Conservation (phyloP, 2,888 invertebrate genomes). For the Lasius platythorax region DNA sequence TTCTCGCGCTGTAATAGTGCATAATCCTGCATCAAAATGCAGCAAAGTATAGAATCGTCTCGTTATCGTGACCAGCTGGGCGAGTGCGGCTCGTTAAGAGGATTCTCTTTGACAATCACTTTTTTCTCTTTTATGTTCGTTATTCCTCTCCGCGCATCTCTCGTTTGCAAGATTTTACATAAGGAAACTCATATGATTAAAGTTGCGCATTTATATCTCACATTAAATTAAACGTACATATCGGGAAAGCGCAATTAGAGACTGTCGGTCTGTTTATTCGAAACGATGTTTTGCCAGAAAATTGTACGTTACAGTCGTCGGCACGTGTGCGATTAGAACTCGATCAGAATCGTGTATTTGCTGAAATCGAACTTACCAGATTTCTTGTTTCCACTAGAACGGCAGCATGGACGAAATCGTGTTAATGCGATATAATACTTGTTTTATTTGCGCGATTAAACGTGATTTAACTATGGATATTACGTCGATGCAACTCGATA, state of each 20-base stretch:
- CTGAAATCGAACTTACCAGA: constrained; percentile 23
- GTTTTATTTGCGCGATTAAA: constrained; percentile 30
- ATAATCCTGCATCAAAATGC: constrained; percentile 16
- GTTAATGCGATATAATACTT: constrained; percentile 6
- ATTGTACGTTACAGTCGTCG: constrained; percentile 8
- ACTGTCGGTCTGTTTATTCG: background rate
- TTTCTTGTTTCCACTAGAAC: constrained; percentile 30
- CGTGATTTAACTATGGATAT: background rate
- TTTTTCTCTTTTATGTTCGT: background rate
- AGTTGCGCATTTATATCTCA: constrained; percentile 37
- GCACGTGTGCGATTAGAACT: constrained; percentile 39
- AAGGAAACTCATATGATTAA: constrained; percentile 48
- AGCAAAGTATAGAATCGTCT: constrained; percentile 33
- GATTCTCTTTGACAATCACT: constrained; percentile 49
- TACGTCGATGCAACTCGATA: background rate
- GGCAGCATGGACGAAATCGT: constrained; percentile 1
- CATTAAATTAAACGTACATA: constrained; percentile 6
- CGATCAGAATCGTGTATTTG: constrained; percentile 26
- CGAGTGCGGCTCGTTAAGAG: constrained; percentile 55
- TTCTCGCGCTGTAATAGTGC: background rate
- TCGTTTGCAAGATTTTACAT: constrained; percentile 51
- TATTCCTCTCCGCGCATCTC: constrained; percentile 16
- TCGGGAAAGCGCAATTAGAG: constrained; percentile 15
- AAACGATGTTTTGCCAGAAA: constrained; percentile 23
- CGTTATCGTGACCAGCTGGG: constrained; percentile 41